A percentile compares a stretch with the other conserved stretches of the same genome.
Evolutionary conservation across 2,888 invertebrate genomes (phyloP).

Genomic region (Aplocera efformata): DNA sequence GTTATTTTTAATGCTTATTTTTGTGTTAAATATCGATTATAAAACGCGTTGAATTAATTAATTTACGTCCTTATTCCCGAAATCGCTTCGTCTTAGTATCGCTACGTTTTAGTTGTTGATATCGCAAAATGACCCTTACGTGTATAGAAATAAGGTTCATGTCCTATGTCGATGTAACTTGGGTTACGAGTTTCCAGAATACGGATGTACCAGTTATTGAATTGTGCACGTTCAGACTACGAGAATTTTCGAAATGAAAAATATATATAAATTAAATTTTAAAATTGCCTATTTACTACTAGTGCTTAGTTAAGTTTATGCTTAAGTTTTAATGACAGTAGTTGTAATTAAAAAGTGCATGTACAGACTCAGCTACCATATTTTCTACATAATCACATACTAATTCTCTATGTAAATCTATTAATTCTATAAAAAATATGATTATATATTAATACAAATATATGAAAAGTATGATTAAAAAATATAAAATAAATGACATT

Average conservation of each 20-base stretch:
- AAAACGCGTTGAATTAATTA: conserved; percentile 46
- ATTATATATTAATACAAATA: conserved; percentile 8
- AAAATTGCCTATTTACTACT: too few relatives aligned
- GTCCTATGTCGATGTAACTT: conserved; percentile 28
- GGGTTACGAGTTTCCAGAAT: conserved; percentile 48
- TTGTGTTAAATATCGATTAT: conserved; percentile 31
- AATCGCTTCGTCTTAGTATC: conserved; percentile 43
- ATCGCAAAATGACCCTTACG: conserved; percentile 47
- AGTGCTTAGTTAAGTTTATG: too few relatives aligned
- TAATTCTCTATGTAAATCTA: conserved; percentile 22
- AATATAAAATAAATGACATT: neutral
- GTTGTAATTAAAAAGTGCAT: too few relatives aligned
- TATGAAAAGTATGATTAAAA: neutral
- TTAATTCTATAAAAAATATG: conserved; percentile 23
- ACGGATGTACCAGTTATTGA: conserved; percentile 53
- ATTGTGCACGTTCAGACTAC: conserved; percentile 36
- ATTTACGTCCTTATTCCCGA: conserved; percentile 53
- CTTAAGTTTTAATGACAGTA: too few relatives aligned
- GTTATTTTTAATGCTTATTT: conserved; percentile 15
- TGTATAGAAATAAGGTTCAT: conserved; percentile 36
- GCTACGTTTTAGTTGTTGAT: conserved; percentile 28
- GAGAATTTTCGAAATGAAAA: neutral
- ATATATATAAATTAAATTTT: too few relatives aligned
- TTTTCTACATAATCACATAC: conserved; percentile 2
- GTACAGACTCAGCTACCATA: conserved; percentile 15